Conservation (phyloP, 2,888 invertebrate species). For the Drosophila macrothrix region DNA sequence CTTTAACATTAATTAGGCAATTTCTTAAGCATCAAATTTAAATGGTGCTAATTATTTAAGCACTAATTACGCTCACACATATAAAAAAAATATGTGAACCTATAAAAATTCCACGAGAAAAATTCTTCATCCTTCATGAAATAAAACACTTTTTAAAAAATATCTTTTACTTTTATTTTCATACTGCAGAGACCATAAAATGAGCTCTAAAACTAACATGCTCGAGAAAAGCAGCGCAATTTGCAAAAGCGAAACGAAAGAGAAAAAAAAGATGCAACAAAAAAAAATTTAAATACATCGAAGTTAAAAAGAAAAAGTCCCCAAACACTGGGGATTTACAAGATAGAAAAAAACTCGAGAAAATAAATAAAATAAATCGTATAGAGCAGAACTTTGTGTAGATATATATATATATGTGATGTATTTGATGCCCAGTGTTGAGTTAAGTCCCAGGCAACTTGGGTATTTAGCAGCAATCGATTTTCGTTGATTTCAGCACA, state of each 20-base stretch:
- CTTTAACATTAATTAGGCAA: not conserved
- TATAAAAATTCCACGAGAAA: not conserved
- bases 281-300: slow-evolving; percentile 70
- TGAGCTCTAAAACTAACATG: not conserved
- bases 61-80: not conserved
- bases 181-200: not conserved
- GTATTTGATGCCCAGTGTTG: slow-evolving; percentile 52
- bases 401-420: slow-evolving; percentile 8
- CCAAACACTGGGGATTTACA: slow-evolving; percentile 73
- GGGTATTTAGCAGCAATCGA: slow-evolving; percentile 77
- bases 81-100: not conserved
- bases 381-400: slow-evolving; percentile 5
- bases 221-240: slow-evolving; percentile 3
- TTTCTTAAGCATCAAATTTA: not conserved
- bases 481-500: slow-evolving; percentile 74
- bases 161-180: not conserved
- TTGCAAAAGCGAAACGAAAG: slow-evolving; percentile 16
- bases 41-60: not conserved
- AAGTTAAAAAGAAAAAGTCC: slow-evolving; percentile 45
- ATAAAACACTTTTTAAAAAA: not conserved
- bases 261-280: slow-evolving; percentile 16
- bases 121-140: not conserved
- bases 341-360: slow-evolving; percentile 11
- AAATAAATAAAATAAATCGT: slow-evolving; percentile 18
- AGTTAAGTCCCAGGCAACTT: slow-evolving; percentile 74